phyloP scores from a whole-genome alignment of 2,888 invertebrate species.

The Anaspis maculata region DNA sequence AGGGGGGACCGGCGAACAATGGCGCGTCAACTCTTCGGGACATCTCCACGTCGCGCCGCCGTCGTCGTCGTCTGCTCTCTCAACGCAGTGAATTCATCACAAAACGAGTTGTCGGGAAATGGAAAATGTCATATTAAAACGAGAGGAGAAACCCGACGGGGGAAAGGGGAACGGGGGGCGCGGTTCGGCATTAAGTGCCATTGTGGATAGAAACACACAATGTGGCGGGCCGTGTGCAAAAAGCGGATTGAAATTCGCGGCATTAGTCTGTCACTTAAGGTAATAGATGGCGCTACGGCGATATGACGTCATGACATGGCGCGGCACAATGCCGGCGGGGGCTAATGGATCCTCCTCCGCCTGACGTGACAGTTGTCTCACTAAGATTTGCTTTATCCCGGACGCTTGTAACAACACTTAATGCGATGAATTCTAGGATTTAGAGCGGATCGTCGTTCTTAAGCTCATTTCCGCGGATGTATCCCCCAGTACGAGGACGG shows the following conservation, averaged over 20 bases:
- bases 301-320: conserved; percentile 22
- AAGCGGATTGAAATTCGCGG: conserved; percentile 32
- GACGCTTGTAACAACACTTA: conserved; percentile 18
- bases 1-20: too few relatives aligned
- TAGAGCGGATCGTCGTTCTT: conserved; percentile 9
- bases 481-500: too few relatives aligned
- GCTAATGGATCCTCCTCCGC: conserved; percentile 21
- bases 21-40: too few relatives aligned
- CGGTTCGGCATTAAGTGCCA: conserved; percentile 31
- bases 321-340: conserved; percentile 18
- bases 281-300: conserved; percentile 29
- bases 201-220: conserved; percentile 27
- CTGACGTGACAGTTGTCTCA: conserved; percentile 22
- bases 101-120: conserved; percentile 22
- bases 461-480: conserved; percentile 11
- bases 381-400: conserved; percentile 21
- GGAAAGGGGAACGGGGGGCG: too few relatives aligned
- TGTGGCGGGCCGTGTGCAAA: conserved; percentile 23
- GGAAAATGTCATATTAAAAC: conserved; percentile 33
- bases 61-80: too few relatives aligned
- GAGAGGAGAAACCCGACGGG: conserved; percentile 31
- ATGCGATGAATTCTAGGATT: conserved; percentile 20
- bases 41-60: too few relatives aligned
- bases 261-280: conserved; percentile 33
- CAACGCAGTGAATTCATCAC: conserved; percentile 25